A percentile compares a stretch with the other conserved stretches of the same genome.
phyloP scores from a whole-genome alignment of 2,113 vertebrate species.

The Python bivittatus region DNA sequence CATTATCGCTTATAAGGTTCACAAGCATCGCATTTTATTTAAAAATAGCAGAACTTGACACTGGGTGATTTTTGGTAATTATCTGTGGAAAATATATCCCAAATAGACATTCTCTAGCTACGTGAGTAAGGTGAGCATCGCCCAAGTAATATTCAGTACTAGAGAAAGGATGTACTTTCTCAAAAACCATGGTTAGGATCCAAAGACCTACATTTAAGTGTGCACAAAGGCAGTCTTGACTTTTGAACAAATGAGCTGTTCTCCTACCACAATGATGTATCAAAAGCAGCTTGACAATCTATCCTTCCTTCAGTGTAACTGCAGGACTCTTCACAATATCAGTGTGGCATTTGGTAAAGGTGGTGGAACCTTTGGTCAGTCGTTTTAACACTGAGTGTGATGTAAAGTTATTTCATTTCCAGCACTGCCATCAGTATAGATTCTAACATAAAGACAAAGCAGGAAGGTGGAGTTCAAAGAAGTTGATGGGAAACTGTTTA shows the following conservation, averaged over 20 bases:
- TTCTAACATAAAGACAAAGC: not conserved
- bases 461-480: not conserved
- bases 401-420: not conserved
- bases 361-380: not conserved
- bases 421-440: not conserved
- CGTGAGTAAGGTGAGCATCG: slow-evolving; percentile 9
- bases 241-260: not conserved
- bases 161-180: slow-evolving; percentile 14
- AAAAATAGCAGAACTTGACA: slow-evolving; percentile 17
- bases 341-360: not conserved
- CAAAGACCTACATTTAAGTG: not conserved
- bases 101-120: slow-evolving; percentile 25
- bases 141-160: not conserved
- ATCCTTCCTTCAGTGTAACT: too few species aligned
- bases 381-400: not conserved
- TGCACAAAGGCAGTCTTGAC: not conserved
- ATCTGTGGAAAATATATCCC: slow-evolving; percentile 36
- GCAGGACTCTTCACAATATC: too few species aligned
- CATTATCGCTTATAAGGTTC: slow-evolving; percentile 27
- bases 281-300: too few species aligned
- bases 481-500: not conserved
- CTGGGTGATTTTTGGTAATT: slow-evolving; percentile 39
- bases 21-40: slow-evolving; percentile 33
- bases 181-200: slow-evolving; percentile 4
- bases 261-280: not conserved